A percentile compares a stretch with the other conserved stretches of the same genome.
These are phyloP conservation scores for Hyphantria cunea DNA, from an alignment of 1,140 invertebrate genomes.

Conservation along the genomic window DNA sequence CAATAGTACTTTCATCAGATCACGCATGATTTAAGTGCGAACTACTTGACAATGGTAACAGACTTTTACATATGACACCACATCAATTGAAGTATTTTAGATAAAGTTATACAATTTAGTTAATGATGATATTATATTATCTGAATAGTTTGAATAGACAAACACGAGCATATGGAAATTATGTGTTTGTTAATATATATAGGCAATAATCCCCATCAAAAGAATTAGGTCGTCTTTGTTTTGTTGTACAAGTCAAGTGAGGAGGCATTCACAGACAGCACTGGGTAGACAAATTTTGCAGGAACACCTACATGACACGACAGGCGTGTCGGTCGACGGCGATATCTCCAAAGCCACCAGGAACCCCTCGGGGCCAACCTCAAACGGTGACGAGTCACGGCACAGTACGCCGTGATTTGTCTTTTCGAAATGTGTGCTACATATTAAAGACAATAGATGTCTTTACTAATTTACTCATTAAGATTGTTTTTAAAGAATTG, in stretches of 20 bases:
- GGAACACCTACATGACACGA: constrained; percentile 24
- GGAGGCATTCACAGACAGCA: too few relatives aligned
- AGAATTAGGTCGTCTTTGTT: too few relatives aligned
- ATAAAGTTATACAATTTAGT: too few relatives aligned
- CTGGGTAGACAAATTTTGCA: constrained; percentile 12
- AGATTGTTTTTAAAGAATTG: too few relatives aligned
- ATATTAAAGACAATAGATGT: neutral
- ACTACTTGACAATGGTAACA: constrained; percentile 56
- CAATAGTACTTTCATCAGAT: constrained; percentile 69
- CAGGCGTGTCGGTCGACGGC: constrained; percentile 17
- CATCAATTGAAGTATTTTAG: too few relatives aligned
- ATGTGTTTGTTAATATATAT: constrained; percentile 5
- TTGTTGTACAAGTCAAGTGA: too few relatives aligned
- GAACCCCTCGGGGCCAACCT: constrained; percentile 16
- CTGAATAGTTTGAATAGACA: too few relatives aligned
- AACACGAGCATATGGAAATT: constrained; percentile 44
- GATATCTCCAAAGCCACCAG: constrained; percentile 20
- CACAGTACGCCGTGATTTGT: constrained; percentile 8
- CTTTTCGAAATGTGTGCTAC: constrained; percentile 4
- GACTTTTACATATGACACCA: too few relatives aligned
- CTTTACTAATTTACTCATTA: neutral
- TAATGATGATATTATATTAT: too few relatives aligned
- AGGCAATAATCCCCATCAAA: neutral
- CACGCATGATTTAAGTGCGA: constrained; percentile 71
- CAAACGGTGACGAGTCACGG: constrained; percentile 27